phyloP scores from a whole-genome alignment of 2,888 invertebrate species.

The Amphipyra berbera region DNA sequence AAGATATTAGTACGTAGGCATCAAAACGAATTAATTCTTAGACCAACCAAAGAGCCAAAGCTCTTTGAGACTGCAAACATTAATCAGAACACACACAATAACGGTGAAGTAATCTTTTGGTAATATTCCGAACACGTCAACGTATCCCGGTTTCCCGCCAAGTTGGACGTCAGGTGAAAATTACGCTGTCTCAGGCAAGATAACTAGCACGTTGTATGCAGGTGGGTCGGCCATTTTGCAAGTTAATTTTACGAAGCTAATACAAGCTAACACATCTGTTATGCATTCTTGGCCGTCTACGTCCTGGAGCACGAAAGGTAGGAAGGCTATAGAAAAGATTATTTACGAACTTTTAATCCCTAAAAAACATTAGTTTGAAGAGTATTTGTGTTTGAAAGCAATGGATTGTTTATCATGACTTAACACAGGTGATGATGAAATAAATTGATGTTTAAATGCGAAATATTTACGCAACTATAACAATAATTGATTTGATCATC shows the following conservation, averaged over 20 bases:
- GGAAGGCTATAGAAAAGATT: background rate
- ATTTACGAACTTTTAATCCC: background rate
- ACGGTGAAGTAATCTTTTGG: conserved; percentile 8
- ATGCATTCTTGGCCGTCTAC: conserved; percentile 26
- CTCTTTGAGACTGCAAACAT: conserved; percentile 10
- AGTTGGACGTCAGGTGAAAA: conserved; percentile 32
- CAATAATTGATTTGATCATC: too few species aligned
- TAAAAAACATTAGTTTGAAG: too few species aligned
- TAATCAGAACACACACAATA: conserved; percentile 24
- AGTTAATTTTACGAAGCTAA: conserved; percentile 55
- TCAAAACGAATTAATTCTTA: conserved; percentile 18
- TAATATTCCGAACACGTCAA: conserved; percentile 27
- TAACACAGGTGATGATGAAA: too few species aligned
- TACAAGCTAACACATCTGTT: conserved; percentile 44
- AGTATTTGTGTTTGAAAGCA: too few species aligned
- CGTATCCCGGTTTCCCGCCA: conserved; percentile 24
- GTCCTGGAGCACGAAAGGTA: too few species aligned
- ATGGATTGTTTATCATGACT: too few species aligned
- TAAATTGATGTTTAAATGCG: too few species aligned
- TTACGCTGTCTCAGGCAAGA: conserved; percentile 23
- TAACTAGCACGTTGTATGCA: conserved; percentile 50
- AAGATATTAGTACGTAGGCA: conserved; percentile 10
- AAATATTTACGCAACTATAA: too few species aligned
- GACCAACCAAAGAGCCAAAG: background rate
- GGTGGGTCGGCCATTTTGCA: conserved; percentile 46